Evolutionary conservation across 1,140 invertebrate genomes (phyloP).

Genomic region (Euschistus heros): DNA sequence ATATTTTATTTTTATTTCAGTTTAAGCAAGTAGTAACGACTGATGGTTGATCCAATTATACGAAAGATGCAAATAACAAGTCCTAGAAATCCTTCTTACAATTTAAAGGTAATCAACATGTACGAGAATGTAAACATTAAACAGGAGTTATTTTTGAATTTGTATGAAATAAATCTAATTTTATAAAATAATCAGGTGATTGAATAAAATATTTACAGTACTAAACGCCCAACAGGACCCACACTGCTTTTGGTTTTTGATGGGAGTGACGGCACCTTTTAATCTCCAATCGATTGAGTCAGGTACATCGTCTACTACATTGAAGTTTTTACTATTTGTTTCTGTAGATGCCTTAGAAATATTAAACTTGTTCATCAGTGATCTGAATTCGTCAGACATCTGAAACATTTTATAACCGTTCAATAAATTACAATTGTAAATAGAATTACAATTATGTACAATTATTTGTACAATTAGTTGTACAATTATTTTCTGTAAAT

Average conservation of each 20-base stretch:
- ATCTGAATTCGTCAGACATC: not conserved
- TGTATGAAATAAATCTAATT: too few species aligned
- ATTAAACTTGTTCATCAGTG: not conserved
- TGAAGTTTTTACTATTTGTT: not conserved
- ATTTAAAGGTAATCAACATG: too few species aligned
- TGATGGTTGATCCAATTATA: too few species aligned
- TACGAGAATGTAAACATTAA: too few species aligned
- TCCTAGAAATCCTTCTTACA: too few species aligned
- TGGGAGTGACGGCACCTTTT: conserved; percentile 34
- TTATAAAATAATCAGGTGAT: too few species aligned
- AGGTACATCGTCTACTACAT: not conserved
- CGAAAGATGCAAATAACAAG: too few species aligned
- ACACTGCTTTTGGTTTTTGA: conserved; percentile 57
- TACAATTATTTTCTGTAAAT: not conserved
- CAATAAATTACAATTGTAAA: not conserved
- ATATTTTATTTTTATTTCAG: too few species aligned
- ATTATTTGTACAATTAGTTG: not conserved
- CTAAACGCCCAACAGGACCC: conserved; percentile 37
- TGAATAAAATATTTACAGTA: not conserved
- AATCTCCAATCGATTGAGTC: not conserved
- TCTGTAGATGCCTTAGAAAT: not conserved
- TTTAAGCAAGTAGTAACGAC: too few species aligned
- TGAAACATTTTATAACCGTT: not conserved
- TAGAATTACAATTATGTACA: not conserved
- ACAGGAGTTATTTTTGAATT: too few species aligned